These are phyloP conservation scores for Stomatorhinus ivindoensis DNA, from an alignment of 2,113 vertebrate genomes.

Conservation along the genomic window DNA sequence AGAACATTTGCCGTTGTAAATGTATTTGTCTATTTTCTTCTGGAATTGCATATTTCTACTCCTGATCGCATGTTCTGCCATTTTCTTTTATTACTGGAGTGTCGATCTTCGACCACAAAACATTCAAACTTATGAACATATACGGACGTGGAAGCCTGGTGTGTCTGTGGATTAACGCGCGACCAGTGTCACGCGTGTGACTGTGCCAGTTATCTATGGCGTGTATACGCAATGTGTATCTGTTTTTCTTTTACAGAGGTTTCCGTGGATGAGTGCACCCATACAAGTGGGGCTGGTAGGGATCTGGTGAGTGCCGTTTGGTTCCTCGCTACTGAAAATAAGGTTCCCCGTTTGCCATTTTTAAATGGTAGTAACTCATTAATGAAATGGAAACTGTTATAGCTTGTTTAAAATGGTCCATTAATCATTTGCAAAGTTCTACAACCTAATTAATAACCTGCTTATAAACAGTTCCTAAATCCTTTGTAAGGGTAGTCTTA, in stretches of 20 bases:
- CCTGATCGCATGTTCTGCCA: background rate
- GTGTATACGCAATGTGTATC: background rate
- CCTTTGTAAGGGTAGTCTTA: background rate
- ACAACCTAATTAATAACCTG: background rate
- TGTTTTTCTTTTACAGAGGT: constrained; percentile 64
- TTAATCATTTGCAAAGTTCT: background rate
- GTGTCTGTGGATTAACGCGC: background rate
- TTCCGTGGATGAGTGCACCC: constrained; percentile 97
- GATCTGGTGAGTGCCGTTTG: constrained; percentile 77
- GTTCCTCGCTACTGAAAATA: background rate
- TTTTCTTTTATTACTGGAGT: background rate
- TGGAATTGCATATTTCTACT: background rate
- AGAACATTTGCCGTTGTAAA: background rate
- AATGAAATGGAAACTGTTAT: background rate
- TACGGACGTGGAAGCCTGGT: background rate
- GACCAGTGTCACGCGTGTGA: background rate
- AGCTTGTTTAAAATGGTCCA: background rate
- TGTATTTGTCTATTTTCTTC: background rate
- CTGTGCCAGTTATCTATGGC: background rate
- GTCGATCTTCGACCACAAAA: background rate
- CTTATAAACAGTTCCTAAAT: background rate
- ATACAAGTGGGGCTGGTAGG: constrained; percentile 94
- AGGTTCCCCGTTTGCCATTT: background rate
- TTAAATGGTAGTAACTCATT: background rate
- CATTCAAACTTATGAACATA: background rate